Base-by-base conservation (phyloP, 2,113 vertebrate genomes). In the Gallinago undulata region DNA sequence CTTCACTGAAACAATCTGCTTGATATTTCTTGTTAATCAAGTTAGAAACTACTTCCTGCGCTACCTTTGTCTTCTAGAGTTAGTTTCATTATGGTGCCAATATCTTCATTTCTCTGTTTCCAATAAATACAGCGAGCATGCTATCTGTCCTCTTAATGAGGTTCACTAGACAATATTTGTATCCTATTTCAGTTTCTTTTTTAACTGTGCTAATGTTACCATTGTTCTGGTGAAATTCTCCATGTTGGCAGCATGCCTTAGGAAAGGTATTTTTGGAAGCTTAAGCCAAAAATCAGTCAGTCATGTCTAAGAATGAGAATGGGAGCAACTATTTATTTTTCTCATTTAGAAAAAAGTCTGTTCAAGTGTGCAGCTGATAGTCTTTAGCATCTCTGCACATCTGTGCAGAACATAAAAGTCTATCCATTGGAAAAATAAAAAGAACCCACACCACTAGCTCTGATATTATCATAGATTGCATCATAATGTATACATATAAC, bases 381-480 rank as follows among this genome's bases (percentile, higher is more conserved):
- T 70, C 74, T 70, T 87, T 69, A 87, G 19, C 41, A 76, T 75
- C 28, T 83, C 62, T 59, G 14, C 48, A 84, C 10, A 21, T 72
- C 30, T 93, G 70, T 91, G 31, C 16, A 59, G 47, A 86, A 75
- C 72, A 72, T 78, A 85, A 95, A 94, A 94, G 57, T n/a, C n/a
- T 69, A n/a, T 80, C 31, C 55, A 69, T 5, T 12, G 7, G 31
- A 88, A 97, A 84, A 94, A 83, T 8, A 90, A 70, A 94, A 45
- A 55, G 11, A 93, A 37, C 8, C 4, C 27, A 78, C 19, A 93
- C 16, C 31, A 76, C 11, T 62, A 85, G 7, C 6, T 90, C 24
- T 41, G 50, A 45, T 73, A 69, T 80, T 73, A 69, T 62, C 30
- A 39, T 28, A 53, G 62, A 79, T 19, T 72, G 6, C 39, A 62